Percentiles rank a stretch among this genome's conserved stretches.
Evolutionary conservation across 1,140 invertebrate genomes (phyloP).

Genomic region (Cydia pomonella): DNA sequence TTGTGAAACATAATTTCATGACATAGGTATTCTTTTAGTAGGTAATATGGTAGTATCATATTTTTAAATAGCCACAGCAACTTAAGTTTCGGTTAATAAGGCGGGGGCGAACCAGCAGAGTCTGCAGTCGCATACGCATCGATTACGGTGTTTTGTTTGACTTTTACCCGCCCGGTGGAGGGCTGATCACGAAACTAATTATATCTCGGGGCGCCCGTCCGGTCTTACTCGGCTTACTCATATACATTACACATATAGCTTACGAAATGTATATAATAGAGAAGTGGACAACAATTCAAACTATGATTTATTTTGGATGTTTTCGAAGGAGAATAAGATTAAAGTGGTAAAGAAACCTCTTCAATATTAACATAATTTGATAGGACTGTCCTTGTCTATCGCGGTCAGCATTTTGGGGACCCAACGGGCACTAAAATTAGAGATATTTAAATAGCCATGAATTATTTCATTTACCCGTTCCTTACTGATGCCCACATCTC

Average conservation of each 20-base stretch:
- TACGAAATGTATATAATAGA: conserved; percentile 12
- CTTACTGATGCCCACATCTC: no score
- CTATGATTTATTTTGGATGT: neutral
- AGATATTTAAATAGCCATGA: no score
- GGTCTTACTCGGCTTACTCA: conserved; percentile 56
- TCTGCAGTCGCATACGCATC: conserved; percentile 46
- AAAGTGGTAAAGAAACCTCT: neutral
- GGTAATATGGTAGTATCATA: neutral
- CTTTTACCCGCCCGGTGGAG: conserved; percentile 46
- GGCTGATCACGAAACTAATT: conserved; percentile 66
- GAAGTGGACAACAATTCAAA: conserved; percentile 1
- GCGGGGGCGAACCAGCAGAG: neutral
- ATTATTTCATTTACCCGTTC: no score
- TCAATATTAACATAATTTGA: no score
- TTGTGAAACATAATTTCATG: no score
- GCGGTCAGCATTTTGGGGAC: no score
- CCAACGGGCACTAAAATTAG: no score
- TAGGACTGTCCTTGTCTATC: no score
- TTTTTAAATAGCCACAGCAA: neutral
- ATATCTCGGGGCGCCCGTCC: conserved; percentile 60
- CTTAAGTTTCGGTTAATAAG: conserved; percentile 6
- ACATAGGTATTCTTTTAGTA: neutral
- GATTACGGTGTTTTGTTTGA: conserved; percentile 59
- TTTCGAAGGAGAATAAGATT: neutral
- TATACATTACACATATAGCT: neutral